Conservation (phyloP, 2,113 vertebrate species). For the Erinaceus europaeus region DNA sequence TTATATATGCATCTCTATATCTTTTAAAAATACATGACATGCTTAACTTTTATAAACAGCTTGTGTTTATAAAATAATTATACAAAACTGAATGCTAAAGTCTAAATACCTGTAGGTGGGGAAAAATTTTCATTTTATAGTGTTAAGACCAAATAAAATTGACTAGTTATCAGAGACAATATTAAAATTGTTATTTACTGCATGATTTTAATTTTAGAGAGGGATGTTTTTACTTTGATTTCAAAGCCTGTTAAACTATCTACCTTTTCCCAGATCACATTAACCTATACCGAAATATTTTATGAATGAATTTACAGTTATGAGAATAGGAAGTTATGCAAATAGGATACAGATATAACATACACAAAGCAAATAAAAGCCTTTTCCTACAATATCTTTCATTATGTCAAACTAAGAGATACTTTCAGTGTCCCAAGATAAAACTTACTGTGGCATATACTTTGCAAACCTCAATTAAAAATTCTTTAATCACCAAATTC, state of each 20-base stretch:
- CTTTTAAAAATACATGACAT: neutral
- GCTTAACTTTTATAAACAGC: neutral
- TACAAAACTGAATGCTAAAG: too few species aligned
- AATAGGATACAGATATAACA: too few species aligned
- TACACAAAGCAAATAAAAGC: too few species aligned
- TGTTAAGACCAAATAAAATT: neutral
- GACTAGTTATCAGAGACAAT: neutral
- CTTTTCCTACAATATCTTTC: too few species aligned
- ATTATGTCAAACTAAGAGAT: too few species aligned
- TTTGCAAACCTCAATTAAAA: too few species aligned
- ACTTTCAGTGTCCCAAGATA: too few species aligned
- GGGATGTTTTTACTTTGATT: neutral
- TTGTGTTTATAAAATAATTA: too few species aligned
- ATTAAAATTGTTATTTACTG: neutral
- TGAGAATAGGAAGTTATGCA: too few species aligned
- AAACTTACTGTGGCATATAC: too few species aligned
- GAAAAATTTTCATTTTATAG: neutral
- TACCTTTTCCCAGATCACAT: neutral
- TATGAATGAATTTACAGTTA: too few species aligned
- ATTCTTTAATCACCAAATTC: too few species aligned
- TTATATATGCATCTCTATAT: neutral
- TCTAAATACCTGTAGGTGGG: neutral
- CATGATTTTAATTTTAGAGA: neutral
- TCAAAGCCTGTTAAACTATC: neutral
- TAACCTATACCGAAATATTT: neutral